These are phyloP conservation scores for Callithrix jacchus DNA, from an alignment of 2,113 vertebrate genomes.

Conservation along the genomic window DNA sequence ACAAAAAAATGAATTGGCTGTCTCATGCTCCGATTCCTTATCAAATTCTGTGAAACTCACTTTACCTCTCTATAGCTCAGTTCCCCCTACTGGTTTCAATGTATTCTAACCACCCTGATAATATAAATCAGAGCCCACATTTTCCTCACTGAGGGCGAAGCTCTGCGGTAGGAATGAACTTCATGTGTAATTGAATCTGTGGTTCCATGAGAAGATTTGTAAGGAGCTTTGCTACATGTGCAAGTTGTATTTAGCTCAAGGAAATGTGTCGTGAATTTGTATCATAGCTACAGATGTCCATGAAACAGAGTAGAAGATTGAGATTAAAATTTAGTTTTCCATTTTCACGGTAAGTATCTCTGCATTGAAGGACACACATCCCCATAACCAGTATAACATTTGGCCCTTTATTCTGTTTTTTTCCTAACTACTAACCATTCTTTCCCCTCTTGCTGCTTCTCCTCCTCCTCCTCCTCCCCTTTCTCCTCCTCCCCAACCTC, in stretches of 20 bases:
- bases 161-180: background rate
- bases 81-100: background rate
- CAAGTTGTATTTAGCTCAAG: background rate
- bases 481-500: background rate
- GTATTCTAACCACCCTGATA: background rate
- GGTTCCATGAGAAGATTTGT: background rate
- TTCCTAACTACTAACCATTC: background rate
- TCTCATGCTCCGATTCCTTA: background rate
- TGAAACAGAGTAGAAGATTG: background rate
- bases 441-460: background rate
- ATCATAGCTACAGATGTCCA: background rate
- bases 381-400: background rate
- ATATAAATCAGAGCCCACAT: background rate
- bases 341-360: background rate
- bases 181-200: background rate
- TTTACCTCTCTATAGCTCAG: background rate
- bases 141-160: background rate
- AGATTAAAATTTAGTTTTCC: background rate
- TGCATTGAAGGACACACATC: background rate
- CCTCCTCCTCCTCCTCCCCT: accelerated
- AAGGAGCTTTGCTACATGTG: background rate
- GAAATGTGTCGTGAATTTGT: background rate
- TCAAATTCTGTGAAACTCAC: conserved; percentile 29
- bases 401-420: background rate
- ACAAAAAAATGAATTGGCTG: background rate